Evolutionary conservation across 23 tunicate species (phyloP).

Genomic region (Phallusia fumigata): DNA sequence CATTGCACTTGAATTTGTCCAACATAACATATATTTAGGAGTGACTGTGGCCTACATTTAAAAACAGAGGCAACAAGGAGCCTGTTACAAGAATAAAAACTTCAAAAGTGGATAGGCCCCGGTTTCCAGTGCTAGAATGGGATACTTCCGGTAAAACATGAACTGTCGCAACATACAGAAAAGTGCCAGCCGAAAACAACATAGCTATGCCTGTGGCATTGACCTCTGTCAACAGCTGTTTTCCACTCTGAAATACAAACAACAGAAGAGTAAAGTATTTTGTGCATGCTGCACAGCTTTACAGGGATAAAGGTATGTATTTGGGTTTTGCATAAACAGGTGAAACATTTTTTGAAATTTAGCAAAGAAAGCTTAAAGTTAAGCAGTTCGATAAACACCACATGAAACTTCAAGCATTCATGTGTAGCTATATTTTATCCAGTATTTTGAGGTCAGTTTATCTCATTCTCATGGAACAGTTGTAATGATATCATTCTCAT

Average conservation of each 20-base stretch:
- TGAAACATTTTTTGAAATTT: no score
- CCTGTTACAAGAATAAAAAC: conserved; percentile 75
- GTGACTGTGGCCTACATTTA: conserved; percentile 88
- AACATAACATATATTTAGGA: neutral
- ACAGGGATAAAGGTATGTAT: neutral
- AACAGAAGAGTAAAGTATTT: no score
- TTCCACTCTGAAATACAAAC: conserved; percentile 30
- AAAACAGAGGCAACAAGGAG: conserved; percentile 67
- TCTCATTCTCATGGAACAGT: no score
- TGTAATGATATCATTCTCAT: no score
- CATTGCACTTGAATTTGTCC: conserved; percentile 13
- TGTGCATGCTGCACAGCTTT: neutral
- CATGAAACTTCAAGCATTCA: no score
- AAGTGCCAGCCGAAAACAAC: conserved; percentile 98
- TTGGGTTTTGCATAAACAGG: no score
- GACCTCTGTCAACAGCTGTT: conserved; percentile 29
- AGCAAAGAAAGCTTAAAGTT: no score
- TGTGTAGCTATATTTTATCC: no score
- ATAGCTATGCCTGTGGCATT: conserved; percentile 96
- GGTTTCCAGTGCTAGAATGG: conserved; percentile 45
- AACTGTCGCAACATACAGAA: conserved; percentile 96
- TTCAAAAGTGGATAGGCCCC: conserved; percentile 54
- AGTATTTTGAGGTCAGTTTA: no score
- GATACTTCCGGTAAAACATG: conserved; percentile 93
- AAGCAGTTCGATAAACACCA: no score